These are phyloP conservation scores for Buphagus erythrorhynchus DNA, from an alignment of 2,797 vertebrate genomes.

Conservation along the genomic window DNA sequence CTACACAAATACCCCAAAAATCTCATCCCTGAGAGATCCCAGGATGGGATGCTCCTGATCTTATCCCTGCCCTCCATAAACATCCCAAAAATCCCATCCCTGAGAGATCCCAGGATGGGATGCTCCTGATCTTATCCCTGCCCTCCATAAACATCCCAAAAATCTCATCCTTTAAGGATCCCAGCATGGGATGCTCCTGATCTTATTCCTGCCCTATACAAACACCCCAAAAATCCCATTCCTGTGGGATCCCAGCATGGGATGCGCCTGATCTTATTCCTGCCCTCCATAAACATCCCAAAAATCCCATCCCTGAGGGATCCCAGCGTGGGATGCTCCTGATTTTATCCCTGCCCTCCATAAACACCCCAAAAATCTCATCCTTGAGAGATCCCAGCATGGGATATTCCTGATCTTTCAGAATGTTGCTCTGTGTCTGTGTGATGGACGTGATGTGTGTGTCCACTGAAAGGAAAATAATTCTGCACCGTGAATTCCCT, in stretches of 20 bases:
- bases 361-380: background rate
- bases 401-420: background rate
- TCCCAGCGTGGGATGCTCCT: no score
- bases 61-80: no score
- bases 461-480: background rate
- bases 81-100: no score
- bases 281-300: no score
- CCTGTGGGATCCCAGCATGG: background rate
- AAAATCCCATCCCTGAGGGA: no score
- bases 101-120: no score
- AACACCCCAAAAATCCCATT: background rate
- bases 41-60: background rate
- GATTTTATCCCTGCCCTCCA: no score
- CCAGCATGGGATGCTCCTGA: no score
- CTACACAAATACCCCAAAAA: background rate
- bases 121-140: background rate
- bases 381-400: background rate
- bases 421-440: no score
- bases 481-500: background rate
- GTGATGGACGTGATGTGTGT: background rate
- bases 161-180: no score
- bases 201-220: no score
- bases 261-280: background rate
- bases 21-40: background rate
- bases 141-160: no score